A percentile compares a stretch with the other conserved stretches of the same genome.
Evolutionary conservation across 2,888 invertebrate species (phyloP).

Genomic region (Orchesella flavescens): DNA sequence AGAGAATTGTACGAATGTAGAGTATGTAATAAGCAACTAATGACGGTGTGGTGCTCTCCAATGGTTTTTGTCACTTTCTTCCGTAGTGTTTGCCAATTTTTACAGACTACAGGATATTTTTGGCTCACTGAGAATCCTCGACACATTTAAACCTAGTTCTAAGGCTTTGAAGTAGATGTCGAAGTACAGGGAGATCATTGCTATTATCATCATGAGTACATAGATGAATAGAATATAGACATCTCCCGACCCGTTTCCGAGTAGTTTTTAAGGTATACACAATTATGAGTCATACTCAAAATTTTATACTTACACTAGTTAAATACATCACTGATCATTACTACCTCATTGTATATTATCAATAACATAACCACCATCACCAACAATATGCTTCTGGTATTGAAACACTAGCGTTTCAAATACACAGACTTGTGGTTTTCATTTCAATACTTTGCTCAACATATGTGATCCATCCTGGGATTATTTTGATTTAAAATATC

Average conservation of each 20-base stretch:
- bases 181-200: constrained; percentile 33
- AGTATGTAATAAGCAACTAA: constrained; percentile 7
- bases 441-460: neutral
- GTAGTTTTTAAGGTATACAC: constrained; percentile 42
- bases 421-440: constrained; percentile 12
- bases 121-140: constrained; percentile 64
- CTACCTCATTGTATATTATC: constrained; percentile 10
- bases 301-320: constrained; percentile 30
- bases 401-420: neutral
- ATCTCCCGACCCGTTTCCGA: constrained; percentile 59
- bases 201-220: constrained; percentile 31
- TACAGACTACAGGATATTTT: constrained; percentile 68
- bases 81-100: constrained; percentile 64
- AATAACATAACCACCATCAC: constrained; percentile 22
- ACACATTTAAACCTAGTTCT: constrained; percentile 58
- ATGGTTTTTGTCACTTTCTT: constrained; percentile 50
- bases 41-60: constrained; percentile 1
- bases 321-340: constrained; percentile 49
- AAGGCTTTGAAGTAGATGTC: constrained; percentile 52
- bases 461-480: neutral
- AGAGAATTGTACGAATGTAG: no score
- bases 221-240: constrained; percentile 36
- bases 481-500: neutral
- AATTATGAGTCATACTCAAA: constrained; percentile 34
- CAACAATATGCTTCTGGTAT: neutral